phyloP scores from a whole-genome alignment of 2,888 invertebrate genomes.

The Dichetophora obliterata region DNA sequence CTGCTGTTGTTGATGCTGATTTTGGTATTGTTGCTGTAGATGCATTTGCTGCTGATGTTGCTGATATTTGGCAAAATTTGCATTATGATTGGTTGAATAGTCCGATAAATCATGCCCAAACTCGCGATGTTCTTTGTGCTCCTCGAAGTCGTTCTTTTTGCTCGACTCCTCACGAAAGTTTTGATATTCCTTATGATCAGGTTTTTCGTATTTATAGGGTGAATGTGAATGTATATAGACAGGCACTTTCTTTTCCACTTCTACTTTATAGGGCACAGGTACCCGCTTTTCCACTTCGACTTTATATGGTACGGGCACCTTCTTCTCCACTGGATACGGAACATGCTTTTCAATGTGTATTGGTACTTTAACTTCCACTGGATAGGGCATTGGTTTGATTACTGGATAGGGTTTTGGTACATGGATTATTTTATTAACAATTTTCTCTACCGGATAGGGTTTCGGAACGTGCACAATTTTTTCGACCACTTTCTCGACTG shows the following conservation, averaged over 20 bases:
- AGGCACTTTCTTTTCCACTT: conserved; percentile 69
- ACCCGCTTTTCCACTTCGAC: conserved; percentile 65
- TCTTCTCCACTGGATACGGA: conserved; percentile 68
- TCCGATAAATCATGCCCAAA: conserved; percentile 48
- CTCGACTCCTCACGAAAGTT: conserved; percentile 16
- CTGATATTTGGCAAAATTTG: conserved; percentile 46
- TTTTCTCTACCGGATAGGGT: conserved; percentile 72
- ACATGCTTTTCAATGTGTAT: conserved; percentile 69
- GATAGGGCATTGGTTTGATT: conserved; percentile 71
- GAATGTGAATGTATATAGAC: conserved; percentile 59
- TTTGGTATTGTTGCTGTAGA: neutral
- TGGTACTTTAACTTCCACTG: conserved; percentile 56
- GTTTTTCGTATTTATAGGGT: conserved; percentile 67
- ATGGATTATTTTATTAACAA: conserved; percentile 70
- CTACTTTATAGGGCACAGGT: conserved; percentile 62
- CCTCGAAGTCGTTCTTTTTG: conserved; percentile 27
- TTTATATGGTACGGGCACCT: conserved; percentile 64
- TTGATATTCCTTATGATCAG: conserved; percentile 36
- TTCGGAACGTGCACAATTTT: conserved; percentile 73
- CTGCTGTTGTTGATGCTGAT: neutral
- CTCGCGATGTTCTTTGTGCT: conserved; percentile 30
- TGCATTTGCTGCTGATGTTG: conserved; percentile 3
- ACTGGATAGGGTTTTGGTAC: conserved; percentile 73
- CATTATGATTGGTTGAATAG: conserved; percentile 51
- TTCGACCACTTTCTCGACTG: conserved; percentile 70